phyloP scores from a whole-genome alignment of 1,140 invertebrate genomes.

The Antheraea pernyi region DNA sequence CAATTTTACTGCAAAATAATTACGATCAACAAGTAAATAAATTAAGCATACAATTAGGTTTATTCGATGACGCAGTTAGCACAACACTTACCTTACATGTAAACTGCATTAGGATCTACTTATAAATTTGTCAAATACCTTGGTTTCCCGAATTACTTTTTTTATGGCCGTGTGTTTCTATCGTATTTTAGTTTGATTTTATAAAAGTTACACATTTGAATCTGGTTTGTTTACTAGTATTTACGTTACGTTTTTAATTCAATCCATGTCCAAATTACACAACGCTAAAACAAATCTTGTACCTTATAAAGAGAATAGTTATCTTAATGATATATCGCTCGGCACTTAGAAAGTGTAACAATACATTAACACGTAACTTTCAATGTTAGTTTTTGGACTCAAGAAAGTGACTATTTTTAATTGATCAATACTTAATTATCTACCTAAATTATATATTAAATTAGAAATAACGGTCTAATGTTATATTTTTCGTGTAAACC shows the following conservation, averaged over 20 bases:
- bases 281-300: neutral
- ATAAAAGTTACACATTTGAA: too few relatives aligned
- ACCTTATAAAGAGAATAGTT: conserved; percentile 8
- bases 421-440: neutral
- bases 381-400: neutral
- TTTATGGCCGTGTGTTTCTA: too few relatives aligned
- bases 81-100: too few relatives aligned
- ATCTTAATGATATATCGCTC: conserved; percentile 12
- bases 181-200: too few relatives aligned
- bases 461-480: neutral
- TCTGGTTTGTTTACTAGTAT: too few relatives aligned
- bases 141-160: too few relatives aligned
- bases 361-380: conserved; percentile 13
- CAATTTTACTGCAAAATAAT: too few relatives aligned
- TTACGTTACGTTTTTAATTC: neutral
- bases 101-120: too few relatives aligned
- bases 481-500: neutral
- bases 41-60: too few relatives aligned
- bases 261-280: neutral
- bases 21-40: too few relatives aligned
- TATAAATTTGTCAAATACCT: too few relatives aligned
- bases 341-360: conserved; percentile 11
- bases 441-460: neutral
- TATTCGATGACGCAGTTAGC: too few relatives aligned
- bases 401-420: neutral